Evolutionary conservation across 2,113 vertebrate species (phyloP).

Genomic region (Litocranius walleri): DNA sequence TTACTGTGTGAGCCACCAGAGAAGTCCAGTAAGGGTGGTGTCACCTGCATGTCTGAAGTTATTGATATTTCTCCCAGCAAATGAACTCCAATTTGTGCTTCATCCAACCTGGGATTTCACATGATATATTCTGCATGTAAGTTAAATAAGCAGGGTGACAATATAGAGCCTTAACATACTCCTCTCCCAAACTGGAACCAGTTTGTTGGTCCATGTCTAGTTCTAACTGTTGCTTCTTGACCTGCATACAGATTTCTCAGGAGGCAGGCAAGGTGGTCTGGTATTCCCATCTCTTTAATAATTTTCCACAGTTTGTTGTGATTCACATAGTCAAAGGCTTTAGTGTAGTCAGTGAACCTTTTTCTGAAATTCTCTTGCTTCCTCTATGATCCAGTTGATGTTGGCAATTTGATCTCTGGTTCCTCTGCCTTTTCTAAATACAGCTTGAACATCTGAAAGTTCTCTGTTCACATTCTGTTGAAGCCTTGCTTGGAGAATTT

Average conservation of each 20-base stretch:
- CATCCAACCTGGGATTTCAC: fast-evolving
- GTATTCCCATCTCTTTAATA: background rate
- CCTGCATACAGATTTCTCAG: background rate
- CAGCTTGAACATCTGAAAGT: background rate
- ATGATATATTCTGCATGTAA: background rate
- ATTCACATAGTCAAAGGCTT: background rate
- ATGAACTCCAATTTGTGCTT: background rate
- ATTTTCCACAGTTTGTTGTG: background rate
- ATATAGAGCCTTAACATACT: background rate
- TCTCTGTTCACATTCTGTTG: background rate
- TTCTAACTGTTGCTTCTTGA: background rate
- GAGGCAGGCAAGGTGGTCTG: background rate
- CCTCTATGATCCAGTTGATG: background rate
- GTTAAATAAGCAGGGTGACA: background rate
- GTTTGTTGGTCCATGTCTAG: background rate
- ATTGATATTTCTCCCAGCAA: background rate
- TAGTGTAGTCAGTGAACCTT: background rate
- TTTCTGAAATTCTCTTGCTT: background rate
- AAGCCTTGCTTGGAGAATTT: background rate
- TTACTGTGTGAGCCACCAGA: background rate
- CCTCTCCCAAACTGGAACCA: background rate
- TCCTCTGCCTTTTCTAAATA: background rate
- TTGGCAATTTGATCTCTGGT: background rate
- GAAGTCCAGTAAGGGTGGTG: background rate
- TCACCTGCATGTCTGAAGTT: background rate